Base-by-base conservation (phyloP, 2,888 invertebrate genomes). In the Salticus scenicus region DNA sequence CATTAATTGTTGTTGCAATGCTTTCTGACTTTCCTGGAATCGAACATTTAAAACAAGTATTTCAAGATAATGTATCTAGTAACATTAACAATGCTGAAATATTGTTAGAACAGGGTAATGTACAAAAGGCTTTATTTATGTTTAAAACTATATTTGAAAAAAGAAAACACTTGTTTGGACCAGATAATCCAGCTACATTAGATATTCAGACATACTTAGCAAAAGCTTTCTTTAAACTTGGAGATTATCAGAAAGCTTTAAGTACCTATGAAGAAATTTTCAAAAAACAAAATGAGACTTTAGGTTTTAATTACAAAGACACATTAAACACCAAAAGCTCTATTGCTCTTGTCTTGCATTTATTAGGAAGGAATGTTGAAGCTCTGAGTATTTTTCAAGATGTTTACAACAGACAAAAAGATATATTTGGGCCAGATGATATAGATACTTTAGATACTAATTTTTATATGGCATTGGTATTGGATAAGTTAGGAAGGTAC, bases 141-240 rank as follows among this genome's bases (percentile, higher is more conserved):
- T 66, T 27, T 17, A 10, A 42, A 66, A 64, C 0, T 24, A 47
- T 73, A 12, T 1, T 80, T 17, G 28, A 73, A 41, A 73, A 24
- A 37, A 64, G 80, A 73, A 51, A 28, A 37, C 20, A 73, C 42
- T 5, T 80, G 4, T 42, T 41, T 47, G 80, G 80, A 12, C 10
- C 14, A 27, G 67, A 73, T 27, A 64, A 28, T 37, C 73, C 73
- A 12, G 41, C 14, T 24, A 66, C 66, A 41, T 73, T 66, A 28
- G 73, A 80, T 17, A 80, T 66, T 27, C 72, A 73, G n/a, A n/a
- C n/a, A 27, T 17, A 12, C n/a, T 30, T 73, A 33, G 73, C 33
- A n/a, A 5, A n/a, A 42, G 20, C 33, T 8, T 42, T 80, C 4
- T 73, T n/a, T n/a, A n/a, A 33, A 69, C 70, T n/a, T 8, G 8